Conservation (phyloP, 1,140 invertebrate genomes). For the Danaus melanippus region DNA sequence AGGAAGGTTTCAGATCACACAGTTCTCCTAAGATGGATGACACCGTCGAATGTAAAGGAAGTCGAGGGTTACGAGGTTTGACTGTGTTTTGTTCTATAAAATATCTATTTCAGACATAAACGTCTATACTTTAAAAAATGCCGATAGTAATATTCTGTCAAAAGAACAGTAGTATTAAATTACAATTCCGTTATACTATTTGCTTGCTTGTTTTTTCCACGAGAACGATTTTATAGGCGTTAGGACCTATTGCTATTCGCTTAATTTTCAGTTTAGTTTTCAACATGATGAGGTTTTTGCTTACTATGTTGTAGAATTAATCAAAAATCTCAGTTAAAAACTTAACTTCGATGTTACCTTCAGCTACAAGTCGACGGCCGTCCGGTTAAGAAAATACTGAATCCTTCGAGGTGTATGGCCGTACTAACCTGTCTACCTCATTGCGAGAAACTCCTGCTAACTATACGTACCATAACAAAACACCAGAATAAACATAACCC, state of each 20-base stretch:
- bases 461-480: slow-evolving; percentile 30
- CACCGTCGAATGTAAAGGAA: slow-evolving; percentile 21
- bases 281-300: no score
- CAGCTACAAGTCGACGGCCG: slow-evolving; percentile 41
- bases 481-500: slow-evolving; percentile 17
- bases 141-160: background rate
- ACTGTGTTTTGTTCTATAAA: background rate
- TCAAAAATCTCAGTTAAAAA: no score
- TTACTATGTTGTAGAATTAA: no score
- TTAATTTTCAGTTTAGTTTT: no score
- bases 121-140: background rate
- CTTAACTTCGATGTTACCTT: slow-evolving; percentile 1
- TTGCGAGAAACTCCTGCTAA: slow-evolving; percentile 26
- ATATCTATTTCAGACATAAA: background rate
- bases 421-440: slow-evolving; percentile 38
- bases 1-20: slow-evolving; percentile 40
- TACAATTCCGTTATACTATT: no score
- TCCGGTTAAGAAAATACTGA: slow-evolving; percentile 32
- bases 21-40: slow-evolving; percentile 40
- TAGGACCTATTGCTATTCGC: no score
- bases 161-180: no score
- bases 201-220: no score
- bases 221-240: no score
- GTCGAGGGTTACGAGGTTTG: slow-evolving; percentile 42
- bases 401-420: slow-evolving; percentile 29